Percentiles rank a stretch among this genome's conserved stretches.
phyloP scores from a whole-genome alignment of 2,888 invertebrate species.

The Muschampia staudingeri region DNA sequence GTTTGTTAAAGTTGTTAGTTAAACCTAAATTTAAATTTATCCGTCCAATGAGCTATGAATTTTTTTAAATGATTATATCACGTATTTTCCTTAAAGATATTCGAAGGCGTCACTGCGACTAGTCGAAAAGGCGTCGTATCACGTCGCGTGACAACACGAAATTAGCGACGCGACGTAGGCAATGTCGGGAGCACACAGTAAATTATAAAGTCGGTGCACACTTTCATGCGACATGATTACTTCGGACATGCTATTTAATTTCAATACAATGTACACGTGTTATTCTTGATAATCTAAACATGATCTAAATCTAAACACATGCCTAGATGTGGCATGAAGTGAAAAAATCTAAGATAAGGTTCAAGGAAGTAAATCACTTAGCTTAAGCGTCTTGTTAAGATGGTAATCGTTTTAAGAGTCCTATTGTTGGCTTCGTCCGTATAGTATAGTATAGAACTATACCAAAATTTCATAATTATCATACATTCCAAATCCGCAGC shows the following conservation, averaged over 20 bases:
- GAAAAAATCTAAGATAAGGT: not conserved
- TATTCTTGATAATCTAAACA: not conserved
- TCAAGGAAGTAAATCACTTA: no score
- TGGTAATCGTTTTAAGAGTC: no score
- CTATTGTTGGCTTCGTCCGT: no score
- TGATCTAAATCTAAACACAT: no score
- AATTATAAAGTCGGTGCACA: conserved; percentile 72
- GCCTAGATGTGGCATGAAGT: no score
- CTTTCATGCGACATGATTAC: conserved; percentile 70
- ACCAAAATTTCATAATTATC: no score
- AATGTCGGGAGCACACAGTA: conserved; percentile 76
- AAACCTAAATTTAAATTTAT: no score
- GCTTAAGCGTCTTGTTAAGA: not conserved
- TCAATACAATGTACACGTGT: conserved; percentile 56
- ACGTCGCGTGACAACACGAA: conserved; percentile 75
- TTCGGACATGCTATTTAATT: conserved; percentile 62
- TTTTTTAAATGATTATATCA: no score
- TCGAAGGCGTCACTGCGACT: conserved; percentile 29
- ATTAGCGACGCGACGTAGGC: conserved; percentile 71
- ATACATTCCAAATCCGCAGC: no score
- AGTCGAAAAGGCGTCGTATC: conserved; percentile 71
- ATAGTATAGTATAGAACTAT: no score
- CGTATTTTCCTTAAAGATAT: not conserved
- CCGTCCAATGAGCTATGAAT: no score
- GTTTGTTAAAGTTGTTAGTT: no score